Conservation (phyloP, 2,797 vertebrate genomes). For the Amniataba percoides region DNA sequence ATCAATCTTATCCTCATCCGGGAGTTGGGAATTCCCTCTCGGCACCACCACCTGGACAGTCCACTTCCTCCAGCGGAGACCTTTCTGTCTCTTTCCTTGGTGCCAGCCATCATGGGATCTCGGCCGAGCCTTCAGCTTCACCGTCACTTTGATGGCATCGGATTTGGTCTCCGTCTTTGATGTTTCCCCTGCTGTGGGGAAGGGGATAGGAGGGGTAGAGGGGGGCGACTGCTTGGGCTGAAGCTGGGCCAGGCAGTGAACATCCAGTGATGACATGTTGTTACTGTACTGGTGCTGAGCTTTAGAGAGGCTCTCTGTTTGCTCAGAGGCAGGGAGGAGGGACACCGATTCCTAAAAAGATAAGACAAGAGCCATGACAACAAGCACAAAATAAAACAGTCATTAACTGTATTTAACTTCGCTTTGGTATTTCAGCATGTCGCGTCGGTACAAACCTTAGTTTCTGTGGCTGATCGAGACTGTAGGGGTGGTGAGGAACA, state of each 20-base stretch:
- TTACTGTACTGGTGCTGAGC: slow-evolving; percentile 95
- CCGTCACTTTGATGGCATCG: slow-evolving; percentile 93
- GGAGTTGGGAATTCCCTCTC: slow-evolving; percentile 90
- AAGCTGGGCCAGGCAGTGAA: slow-evolving; percentile 94
- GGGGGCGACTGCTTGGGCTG: slow-evolving; percentile 91
- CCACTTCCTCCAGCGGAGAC: slow-evolving; percentile 97
- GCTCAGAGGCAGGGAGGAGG: slow-evolving; percentile 82
- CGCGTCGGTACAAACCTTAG: slow-evolving; percentile 89
- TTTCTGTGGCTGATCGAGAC: slow-evolving; percentile 85
- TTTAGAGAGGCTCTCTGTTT: slow-evolving; percentile 88
- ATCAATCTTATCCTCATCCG: slow-evolving; percentile 93
- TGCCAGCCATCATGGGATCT: slow-evolving; percentile 88
- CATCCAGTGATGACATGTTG: slow-evolving; percentile 95
- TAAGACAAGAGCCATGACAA: slow-evolving; percentile 20
- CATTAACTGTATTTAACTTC: neutral
- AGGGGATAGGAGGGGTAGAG: slow-evolving; percentile 88
- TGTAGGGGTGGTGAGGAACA: slow-evolving; percentile 86
- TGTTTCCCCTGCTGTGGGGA: slow-evolving; percentile 78
- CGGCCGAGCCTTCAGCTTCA: slow-evolving; percentile 93
- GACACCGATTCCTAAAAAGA: slow-evolving; percentile 85
- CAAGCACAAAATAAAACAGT: neutral
- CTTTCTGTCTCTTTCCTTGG: slow-evolving; percentile 92
- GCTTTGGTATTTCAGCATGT: neutral
- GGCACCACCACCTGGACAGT: slow-evolving; percentile 92
- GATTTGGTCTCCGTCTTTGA: slow-evolving; percentile 89